Evolutionary conservation across 2,113 vertebrate species (phyloP), one percentile per base, ranked within the genome.

Genomic region (Oreocharis arfaki): DNA sequence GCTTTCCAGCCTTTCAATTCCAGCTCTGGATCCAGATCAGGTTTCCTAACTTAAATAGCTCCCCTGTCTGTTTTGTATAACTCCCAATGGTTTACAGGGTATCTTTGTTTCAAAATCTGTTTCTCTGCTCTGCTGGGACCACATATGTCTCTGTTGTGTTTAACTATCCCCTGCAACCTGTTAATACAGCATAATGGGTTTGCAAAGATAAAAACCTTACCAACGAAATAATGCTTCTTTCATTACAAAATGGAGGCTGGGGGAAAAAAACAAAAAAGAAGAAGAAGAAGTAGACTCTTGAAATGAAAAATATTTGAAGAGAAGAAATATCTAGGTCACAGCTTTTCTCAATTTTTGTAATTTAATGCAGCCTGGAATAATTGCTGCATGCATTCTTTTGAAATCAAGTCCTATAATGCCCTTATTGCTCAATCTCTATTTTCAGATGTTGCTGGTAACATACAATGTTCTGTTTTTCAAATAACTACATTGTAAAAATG

Each of bases 271-370:
- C n/a, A 10, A 47, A 56, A 1, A 3, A 76, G 77, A 57, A 41
- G 35, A 76, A 56, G 26, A 47, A 37, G 5, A 70, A 70, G 23
- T 42, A 79, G 65, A 74, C 1, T 9, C 57, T 94, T 90, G 89
- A 96, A 96, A 95, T 21, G 65, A 94, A 94, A 94, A 96, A 82
- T 94, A 91, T 93, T 94, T 93, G 80, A 77, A 73, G 86, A 81
- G 81, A 57, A 94, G 71, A 77, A 97, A 69, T 95, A 95, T 92
- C 86, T 97, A 94, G 96, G 96, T 91, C 97, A 97, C 97, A 97
- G 97, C 97, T 97, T 97, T 97, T 97, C 95, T 96, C 96, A 94
- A 96, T 97, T 97, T 96, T 84, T 97, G 59, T 97, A 97, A 97
- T 97, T 97, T 97, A 96, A 93, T 93, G 90, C 97, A 97, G 95